A percentile compares a stretch with the other conserved stretches of the same genome.
phyloP scores from a whole-genome alignment of 2,113 vertebrate species.

The Cyanocitta stelleri region DNA sequence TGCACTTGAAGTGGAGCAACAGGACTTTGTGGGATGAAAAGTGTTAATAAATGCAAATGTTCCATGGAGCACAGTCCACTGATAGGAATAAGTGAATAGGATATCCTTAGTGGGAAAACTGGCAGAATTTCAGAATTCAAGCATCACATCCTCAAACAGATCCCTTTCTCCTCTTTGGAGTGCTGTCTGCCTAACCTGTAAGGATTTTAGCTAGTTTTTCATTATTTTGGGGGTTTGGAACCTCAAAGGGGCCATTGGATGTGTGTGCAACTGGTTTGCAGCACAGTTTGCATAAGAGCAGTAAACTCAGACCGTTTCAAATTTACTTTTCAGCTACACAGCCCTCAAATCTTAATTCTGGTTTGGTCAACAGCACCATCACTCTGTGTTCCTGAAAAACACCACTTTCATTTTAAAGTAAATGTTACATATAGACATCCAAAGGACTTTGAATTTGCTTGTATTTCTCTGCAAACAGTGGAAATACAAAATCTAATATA shows the following conservation, averaged over 20 bases:
- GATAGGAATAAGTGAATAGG: not conserved
- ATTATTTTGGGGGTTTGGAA: not conserved
- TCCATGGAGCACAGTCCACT: not conserved
- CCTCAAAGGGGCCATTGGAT: not conserved
- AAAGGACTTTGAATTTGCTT: not conserved
- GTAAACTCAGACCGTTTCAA: not conserved
- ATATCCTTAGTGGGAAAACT: not conserved
- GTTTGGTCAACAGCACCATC: not conserved
- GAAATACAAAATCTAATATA: not conserved
- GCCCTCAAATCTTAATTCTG: not conserved
- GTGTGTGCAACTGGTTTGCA: not conserved
- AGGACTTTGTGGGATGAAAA: not conserved
- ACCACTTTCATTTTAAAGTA: not conserved
- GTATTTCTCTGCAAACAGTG: not conserved
- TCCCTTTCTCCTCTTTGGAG: not conserved
- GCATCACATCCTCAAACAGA: not conserved
- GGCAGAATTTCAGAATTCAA: not conserved
- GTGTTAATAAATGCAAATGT: not conserved
- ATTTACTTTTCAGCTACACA: not conserved
- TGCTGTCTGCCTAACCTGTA: not conserved
- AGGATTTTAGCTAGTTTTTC: not conserved
- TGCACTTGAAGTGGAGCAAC: not conserved
- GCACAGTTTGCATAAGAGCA: not conserved
- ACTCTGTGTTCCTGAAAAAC: not conserved
- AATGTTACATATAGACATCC: not conserved